Conservation (phyloP, 1,140 invertebrate genomes). For the Megalopta genalis region DNA sequence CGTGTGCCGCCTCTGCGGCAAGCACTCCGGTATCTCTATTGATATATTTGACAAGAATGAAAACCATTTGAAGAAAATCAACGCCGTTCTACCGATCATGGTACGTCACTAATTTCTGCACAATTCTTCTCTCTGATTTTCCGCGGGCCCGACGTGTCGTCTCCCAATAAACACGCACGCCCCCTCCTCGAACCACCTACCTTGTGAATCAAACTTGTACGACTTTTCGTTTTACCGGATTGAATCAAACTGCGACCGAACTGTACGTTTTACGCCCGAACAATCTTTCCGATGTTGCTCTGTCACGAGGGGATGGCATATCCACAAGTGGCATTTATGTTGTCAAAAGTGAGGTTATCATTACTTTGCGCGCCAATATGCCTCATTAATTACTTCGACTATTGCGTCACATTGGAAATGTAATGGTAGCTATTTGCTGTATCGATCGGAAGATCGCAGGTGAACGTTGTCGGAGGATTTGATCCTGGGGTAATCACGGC, state of each 20-base stretch:
- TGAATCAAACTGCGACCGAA: neutral
- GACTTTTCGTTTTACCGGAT: neutral
- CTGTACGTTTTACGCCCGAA: too few species aligned
- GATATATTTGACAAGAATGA: conserved; percentile 74
- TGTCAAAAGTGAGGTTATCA: conserved; percentile 61
- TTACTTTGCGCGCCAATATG: conserved; percentile 31
- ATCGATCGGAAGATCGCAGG: too few species aligned
- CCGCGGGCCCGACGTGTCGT: neutral
- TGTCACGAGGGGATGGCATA: too few species aligned
- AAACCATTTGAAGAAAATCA: conserved; percentile 73
- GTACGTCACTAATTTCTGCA: conserved; percentile 64
- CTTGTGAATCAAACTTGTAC: neutral
- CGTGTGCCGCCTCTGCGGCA: conserved; percentile 75
- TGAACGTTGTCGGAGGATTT: too few species aligned
- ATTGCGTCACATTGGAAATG: conserved; percentile 44
- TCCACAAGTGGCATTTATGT: conserved; percentile 1
- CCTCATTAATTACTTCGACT: conserved; percentile 28
- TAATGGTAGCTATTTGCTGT: neutral
- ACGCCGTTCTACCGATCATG: conserved; percentile 74
- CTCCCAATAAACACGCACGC: conserved; percentile 13
- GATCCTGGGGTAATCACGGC: neutral
- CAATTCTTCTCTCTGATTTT: conserved; percentile 11
- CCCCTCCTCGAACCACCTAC: conserved; percentile 34
- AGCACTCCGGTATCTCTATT: conserved; percentile 70
- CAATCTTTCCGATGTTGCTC: too few species aligned